Base-by-base conservation (phyloP, 2,797 vertebrate genomes). In the Sus cebifrons region DNA sequence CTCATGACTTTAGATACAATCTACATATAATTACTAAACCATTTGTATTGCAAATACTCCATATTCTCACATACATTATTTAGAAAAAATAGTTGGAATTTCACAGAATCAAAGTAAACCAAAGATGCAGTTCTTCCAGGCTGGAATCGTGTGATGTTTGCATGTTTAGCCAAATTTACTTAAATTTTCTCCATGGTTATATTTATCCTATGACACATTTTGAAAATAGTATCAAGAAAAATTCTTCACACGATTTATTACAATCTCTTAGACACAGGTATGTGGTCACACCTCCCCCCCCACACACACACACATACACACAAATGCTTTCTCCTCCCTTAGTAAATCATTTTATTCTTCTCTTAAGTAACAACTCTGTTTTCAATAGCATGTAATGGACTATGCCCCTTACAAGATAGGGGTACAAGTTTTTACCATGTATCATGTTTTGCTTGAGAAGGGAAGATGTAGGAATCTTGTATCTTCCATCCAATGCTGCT, bases 171-270 rank as follows among this genome's bases (percentile, higher is more conserved):
- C 60, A 75, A 32, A 91, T 73, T 74, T 93, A 78, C 36, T 87
- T 77, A 79, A 86, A 21, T 87, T 21, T 49, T 73, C 17, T 93
- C 20, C 29, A 29, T 67, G 79, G 68, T 78, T 89, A 25, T 36
- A 65, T 70, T 89, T 91, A 40, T 89, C 21, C 29, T 62, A 56
- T 32, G 79, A 65, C 3, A 58, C 16, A 6, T 40, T 95, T 92
- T 70, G 54, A 95, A 96, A 85, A 78, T 82, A 86, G 93, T 88
- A 83, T 88, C 23, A 90, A 79, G 62, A 74, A 96, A 87, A 91
- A 71, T 78, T 64, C 11, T 81, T 83, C 3, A 58, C 78, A 79
- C 11, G 49, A 27, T 10, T 62, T 86, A 11, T 62, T 23, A 49
- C 44, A 49, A 49, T 49, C 9, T 49, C 44, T 49, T 49, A 49